Conservation (phyloP, 2,888 invertebrate species). For the Allacma fusca region DNA sequence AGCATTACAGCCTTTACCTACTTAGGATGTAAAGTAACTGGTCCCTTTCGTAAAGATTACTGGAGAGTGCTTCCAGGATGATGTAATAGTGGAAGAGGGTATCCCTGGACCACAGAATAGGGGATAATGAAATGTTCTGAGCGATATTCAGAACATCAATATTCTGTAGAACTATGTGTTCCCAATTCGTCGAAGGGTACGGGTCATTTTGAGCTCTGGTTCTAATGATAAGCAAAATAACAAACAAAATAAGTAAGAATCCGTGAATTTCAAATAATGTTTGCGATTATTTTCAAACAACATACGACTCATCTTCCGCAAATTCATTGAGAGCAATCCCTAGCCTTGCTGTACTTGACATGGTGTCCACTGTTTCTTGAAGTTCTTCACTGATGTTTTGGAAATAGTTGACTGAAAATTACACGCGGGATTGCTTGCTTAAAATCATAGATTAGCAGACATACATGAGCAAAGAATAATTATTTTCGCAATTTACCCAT, state of each 20-base stretch:
- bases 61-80: slow-evolving; percentile 30
- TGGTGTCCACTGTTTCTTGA: slow-evolving; percentile 22
- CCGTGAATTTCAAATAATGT: too few species aligned
- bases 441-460: too few species aligned
- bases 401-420: slow-evolving; percentile 56
- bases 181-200: slow-evolving; percentile 33
- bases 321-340: slow-evolving; percentile 32
- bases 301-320: slow-evolving; percentile 19
- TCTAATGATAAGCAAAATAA: too few species aligned
- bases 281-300: too few species aligned
- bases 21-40: slow-evolving; percentile 21
- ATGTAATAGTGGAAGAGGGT: slow-evolving; percentile 45
- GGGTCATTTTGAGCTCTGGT: background rate
- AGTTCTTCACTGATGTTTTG: slow-evolving; percentile 51
- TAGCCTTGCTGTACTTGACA: slow-evolving; percentile 20
- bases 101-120: slow-evolving; percentile 38
- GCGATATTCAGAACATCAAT: slow-evolving; percentile 30
- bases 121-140: slow-evolving; percentile 16
- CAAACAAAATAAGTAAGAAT: background rate
- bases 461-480: too few species aligned
- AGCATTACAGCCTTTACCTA: too few species aligned
- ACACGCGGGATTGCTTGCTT: too few species aligned
- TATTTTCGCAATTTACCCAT: slow-evolving; percentile 49
- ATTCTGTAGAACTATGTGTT: slow-evolving; percentile 30
- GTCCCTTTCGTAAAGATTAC: slow-evolving; percentile 38